Evolutionary conservation across 2,797 vertebrate species (phyloP), one percentile per base, ranked within the genome.

Genomic region (Bradypodion ventrale): DNA sequence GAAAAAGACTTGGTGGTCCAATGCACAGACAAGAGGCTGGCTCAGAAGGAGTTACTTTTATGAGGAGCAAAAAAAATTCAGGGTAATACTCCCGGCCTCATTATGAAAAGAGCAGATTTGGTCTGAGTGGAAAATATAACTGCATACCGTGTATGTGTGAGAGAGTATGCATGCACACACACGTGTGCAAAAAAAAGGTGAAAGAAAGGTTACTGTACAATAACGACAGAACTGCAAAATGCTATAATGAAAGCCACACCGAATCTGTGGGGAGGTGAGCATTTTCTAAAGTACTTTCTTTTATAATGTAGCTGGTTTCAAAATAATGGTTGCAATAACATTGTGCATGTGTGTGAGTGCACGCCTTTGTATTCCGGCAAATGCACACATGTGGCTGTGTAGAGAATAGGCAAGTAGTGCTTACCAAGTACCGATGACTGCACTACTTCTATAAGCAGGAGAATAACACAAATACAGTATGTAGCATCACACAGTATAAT

Each of bases 11-110:
- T 0, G 94, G 84, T 92, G 92, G 87, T 92, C 92, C 90, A 88
- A 80, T 90, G 46, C 0, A 3, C 81, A 52, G 87, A 90, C 87
- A 90, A 83, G 87, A 90, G 86, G 92, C 78, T 83, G 87, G 88
- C 91, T 93, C 81, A 92, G 89, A 87, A 92, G 89, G 85, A 91
- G 85, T 89, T 90, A 88, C 66, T 90, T 94, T 92, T 91, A 90
- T 91, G 89, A 87, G 88, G 89, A 94, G 92, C 78, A 93, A 94
- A 84, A 92, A 90, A 78, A 92, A 90, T 92, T 91, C 89, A 89
- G 49, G 91, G 88, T 93, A 94, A 94, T 84, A 82, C 90, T 94
- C 91, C 90, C 89, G 91, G 86, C 44, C 81, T 90, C 72, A 66
- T 78, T 87, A 90, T 82, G 77, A 87, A 88, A 90, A 88, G 62